phyloP scores from a whole-genome alignment of 2,113 vertebrate genomes.

The Lethenteron reissneri region DNA sequence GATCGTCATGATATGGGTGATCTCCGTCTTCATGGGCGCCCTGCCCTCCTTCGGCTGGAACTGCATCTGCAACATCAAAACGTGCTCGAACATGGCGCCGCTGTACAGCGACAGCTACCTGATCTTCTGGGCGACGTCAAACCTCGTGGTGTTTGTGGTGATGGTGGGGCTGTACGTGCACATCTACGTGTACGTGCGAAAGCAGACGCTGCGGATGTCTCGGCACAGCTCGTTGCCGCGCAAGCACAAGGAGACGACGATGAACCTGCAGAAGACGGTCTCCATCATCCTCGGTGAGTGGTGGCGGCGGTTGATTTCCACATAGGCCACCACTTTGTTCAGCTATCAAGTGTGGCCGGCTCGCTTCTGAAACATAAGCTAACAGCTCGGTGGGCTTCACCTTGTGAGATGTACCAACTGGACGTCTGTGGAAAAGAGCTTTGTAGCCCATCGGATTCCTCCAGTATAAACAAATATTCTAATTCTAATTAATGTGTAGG shows the following conservation, averaged over 20 bases:
- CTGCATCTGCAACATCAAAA: constrained; percentile 54
- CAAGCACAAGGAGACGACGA: constrained; percentile 54
- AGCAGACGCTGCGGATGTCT: constrained; percentile 46
- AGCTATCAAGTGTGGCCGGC: too few relatives aligned
- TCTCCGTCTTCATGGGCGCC: constrained; percentile 73
- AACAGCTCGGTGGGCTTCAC: too few relatives aligned
- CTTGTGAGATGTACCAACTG: too few relatives aligned
- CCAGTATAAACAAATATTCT: too few relatives aligned
- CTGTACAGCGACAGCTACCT: constrained; percentile 86
- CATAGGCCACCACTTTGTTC: too few relatives aligned
- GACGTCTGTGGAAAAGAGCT: too few relatives aligned
- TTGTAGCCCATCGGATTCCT: too few relatives aligned
- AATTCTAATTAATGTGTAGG: too few relatives aligned
- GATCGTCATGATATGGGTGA: constrained; percentile 56
- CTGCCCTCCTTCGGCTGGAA: constrained; percentile 89
- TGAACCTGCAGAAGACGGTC: constrained; percentile 96
- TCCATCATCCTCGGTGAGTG: constrained; percentile 80
- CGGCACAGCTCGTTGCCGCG: constrained; percentile 54
- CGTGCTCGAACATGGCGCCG: constrained; percentile 64
- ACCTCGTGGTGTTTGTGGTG: constrained; percentile 58
- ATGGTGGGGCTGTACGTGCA: constrained; percentile 70
- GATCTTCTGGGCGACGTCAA: constrained; percentile 70
- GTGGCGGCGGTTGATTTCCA: background rate
- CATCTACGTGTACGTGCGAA: constrained; percentile 76
- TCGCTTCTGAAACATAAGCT: too few relatives aligned